Percentiles rank a stretch among this genome's conserved stretches.
Evolutionary conservation across 2,888 invertebrate species (phyloP).

Genomic region (Eilema caniola): DNA sequence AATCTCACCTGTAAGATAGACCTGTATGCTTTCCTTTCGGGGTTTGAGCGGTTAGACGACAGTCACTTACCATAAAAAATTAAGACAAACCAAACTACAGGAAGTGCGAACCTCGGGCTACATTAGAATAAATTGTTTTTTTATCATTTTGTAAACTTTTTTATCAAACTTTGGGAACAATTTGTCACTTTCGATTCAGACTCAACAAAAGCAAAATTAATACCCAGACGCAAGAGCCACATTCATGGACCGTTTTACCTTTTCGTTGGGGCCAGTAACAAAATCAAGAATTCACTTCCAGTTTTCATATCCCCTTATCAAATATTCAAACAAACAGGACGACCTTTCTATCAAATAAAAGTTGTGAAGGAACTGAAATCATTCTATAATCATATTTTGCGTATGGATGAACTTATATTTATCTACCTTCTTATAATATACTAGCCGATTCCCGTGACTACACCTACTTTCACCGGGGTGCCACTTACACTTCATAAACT

Average conservation of each 20-base stretch:
- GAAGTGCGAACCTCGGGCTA: no score
- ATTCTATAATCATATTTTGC: conserved; percentile 3
- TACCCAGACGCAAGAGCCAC: background rate
- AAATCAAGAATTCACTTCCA: conserved; percentile 5
- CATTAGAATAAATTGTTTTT: no score
- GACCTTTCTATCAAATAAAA: conserved; percentile 3
- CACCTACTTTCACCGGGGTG: no score
- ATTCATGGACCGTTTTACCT: background rate
- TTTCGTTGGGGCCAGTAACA: background rate
- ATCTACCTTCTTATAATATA: background rate
- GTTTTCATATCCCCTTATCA: conserved; percentile 7
- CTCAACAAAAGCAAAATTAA: background rate
- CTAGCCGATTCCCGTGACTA: no score
- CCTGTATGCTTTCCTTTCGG: no score
- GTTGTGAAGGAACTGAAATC: background rate
- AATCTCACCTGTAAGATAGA: no score
- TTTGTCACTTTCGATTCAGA: background rate
- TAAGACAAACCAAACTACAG: no score
- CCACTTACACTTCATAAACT: background rate
- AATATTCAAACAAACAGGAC: conserved; percentile 5
- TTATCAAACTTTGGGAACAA: background rate
- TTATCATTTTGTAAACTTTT: no score
- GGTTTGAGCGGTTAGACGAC: no score
- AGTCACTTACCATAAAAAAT: no score
- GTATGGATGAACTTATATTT: background rate